phyloP scores from a whole-genome alignment of 1,140 invertebrate species.

The Drosophila seguyi region DNA sequence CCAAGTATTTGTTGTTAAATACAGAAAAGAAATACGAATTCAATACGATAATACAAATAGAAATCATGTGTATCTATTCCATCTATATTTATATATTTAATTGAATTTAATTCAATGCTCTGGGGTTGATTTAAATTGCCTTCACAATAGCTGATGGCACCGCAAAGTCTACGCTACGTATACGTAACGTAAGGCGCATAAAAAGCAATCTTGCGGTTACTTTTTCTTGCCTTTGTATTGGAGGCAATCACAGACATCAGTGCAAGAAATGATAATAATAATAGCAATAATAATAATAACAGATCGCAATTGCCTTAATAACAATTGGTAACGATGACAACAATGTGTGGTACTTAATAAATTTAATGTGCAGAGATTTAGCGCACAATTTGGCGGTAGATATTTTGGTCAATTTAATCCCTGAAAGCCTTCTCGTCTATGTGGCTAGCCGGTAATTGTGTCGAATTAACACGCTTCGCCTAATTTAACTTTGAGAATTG shows the following conservation, averaged over 20 bases:
- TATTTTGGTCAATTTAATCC: conserved; percentile 57
- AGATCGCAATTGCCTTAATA: conserved; percentile 30
- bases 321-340: conserved; percentile 52
- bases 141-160: neutral
- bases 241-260: conserved; percentile 43
- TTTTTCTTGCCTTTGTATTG: conserved; percentile 46
- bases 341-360: conserved; percentile 65
- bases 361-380: conserved; percentile 71
- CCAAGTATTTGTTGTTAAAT: neutral
- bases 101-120: conserved; percentile 13
- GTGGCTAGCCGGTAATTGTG: conserved; percentile 20
- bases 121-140: conserved; percentile 12
- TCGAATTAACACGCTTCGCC: conserved; percentile 14
- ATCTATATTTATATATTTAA: conserved; percentile 2
- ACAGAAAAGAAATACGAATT: neutral
- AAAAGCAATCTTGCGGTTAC: conserved; percentile 73
- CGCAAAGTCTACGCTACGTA: conserved; percentile 49
- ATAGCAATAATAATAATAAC: conserved; percentile 50
- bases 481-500: conserved; percentile 6
- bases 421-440: conserved; percentile 2
- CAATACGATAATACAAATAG: neutral
- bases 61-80: neutral
- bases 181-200: conserved; percentile 68
- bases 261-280: conserved; percentile 56
- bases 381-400: conserved; percentile 62